phyloP scores from a whole-genome alignment of 2,113 vertebrate genomes.

The Amblyopsis rosae region DNA sequence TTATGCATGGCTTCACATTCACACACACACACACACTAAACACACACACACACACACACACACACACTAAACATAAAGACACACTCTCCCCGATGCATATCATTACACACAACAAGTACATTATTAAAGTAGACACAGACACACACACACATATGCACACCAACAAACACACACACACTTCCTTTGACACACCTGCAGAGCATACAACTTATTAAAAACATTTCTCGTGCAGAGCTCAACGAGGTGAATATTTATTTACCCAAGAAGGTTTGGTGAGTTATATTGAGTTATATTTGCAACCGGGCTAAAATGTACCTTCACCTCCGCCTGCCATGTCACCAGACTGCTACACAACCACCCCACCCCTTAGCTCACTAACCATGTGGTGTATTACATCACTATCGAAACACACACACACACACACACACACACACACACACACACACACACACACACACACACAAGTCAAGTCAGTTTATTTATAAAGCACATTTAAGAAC shows the following conservation, averaged over 20 bases:
- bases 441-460: conserved; percentile 7
- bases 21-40: neutral
- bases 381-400: conserved; percentile 7
- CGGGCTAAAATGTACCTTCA: neutral
- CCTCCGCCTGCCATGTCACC: neutral
- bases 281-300: too few species aligned
- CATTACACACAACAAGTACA: conserved; percentile 4
- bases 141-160: neutral
- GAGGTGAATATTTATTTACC: neutral
- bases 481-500: too few species aligned
- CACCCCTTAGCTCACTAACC: conserved; percentile 52
- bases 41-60: neutral
- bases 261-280: too few species aligned
- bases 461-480: neutral
- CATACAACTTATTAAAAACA: neutral
- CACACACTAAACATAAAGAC: neutral
- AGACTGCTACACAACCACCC: neutral
- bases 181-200: conserved; percentile 8
- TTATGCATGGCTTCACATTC: conserved; percentile 8
- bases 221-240: neutral
- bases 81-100: neutral
- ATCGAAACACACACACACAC: neutral
- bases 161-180: neutral
- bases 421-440: conserved; percentile 6
- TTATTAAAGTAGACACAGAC: neutral